These are phyloP conservation scores for Serrognathus titanus DNA, from an alignment of 2,888 invertebrate species.

Conservation along the genomic window DNA sequence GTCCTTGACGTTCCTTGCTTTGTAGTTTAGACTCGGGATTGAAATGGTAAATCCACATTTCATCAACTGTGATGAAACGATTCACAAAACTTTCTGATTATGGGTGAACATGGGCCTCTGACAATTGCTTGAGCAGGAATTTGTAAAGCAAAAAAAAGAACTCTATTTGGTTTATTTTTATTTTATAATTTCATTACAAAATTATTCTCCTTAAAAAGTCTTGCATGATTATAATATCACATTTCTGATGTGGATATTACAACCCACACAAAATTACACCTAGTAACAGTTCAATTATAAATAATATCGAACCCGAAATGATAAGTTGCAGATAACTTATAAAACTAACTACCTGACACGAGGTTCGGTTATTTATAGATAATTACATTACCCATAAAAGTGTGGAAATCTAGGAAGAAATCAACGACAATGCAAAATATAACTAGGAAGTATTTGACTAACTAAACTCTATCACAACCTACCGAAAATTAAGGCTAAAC, in stretches of 20 bases:
- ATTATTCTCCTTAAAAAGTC: slow-evolving; percentile 26
- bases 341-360: neutral
- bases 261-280: slow-evolving; percentile 36
- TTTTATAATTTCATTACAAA: slow-evolving; percentile 20
- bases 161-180: too few species aligned
- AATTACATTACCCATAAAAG: neutral
- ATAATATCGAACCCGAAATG: neutral
- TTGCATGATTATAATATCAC: slow-evolving; percentile 58
- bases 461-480: too few species aligned
- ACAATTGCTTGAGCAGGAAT: too few species aligned
- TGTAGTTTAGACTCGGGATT: too few species aligned
- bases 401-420: neutral
- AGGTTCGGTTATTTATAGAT: too few species aligned
- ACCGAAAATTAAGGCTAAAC: too few species aligned
- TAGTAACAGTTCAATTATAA: neutral
- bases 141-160: too few species aligned
- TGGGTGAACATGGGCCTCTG: too few species aligned
- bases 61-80: too few species aligned
- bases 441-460: neutral
- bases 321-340: neutral
- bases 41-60: too few species aligned
- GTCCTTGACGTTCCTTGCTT: too few species aligned
- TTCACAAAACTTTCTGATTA: too few species aligned
- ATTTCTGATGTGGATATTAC: slow-evolving; percentile 71
- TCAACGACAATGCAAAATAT: neutral